Evolutionary conservation across 2,797 vertebrate genomes (phyloP).

Genomic region (Crossoptilon crossoptilon): DNA sequence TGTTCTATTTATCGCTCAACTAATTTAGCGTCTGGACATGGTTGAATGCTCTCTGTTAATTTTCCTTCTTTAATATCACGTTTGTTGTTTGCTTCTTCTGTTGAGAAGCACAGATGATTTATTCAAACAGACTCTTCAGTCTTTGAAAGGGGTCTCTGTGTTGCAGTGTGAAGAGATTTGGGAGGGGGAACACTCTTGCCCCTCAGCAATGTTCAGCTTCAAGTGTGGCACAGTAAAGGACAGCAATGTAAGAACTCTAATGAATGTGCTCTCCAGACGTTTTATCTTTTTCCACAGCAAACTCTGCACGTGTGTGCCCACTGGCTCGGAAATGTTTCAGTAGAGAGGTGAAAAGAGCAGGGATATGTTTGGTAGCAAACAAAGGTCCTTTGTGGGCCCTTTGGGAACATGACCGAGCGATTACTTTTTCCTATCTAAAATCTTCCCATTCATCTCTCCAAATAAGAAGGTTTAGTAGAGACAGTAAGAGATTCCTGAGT

Average conservation of each 20-base stretch:
- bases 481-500: not conserved
- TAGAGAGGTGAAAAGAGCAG: conserved; percentile 39
- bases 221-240: conserved; percentile 5
- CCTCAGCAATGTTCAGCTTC: conserved; percentile 16
- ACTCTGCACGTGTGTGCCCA: not conserved
- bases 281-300: conserved; percentile 1
- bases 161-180: not conserved
- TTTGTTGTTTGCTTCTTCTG: conserved; percentile 29
- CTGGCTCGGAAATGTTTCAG: conserved; percentile 43
- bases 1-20: conserved; percentile 11
- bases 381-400: conserved; percentile 50
- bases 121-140: conserved; percentile 40
- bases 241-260: not conserved
- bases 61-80: conserved; percentile 53
- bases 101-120: conserved; percentile 43
- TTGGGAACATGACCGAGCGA: conserved; percentile 7
- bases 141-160: conserved; percentile 54
- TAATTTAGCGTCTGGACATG: conserved; percentile 14
- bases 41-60: conserved; percentile 38
- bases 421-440: conserved; percentile 24
- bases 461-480: not conserved
- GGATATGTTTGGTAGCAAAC: conserved; percentile 30
- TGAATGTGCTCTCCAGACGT: not conserved
- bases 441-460: not conserved
- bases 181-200: not conserved